Conservation (phyloP, 2,113 vertebrate genomes). For the Neomonachus schauinslandi region DNA sequence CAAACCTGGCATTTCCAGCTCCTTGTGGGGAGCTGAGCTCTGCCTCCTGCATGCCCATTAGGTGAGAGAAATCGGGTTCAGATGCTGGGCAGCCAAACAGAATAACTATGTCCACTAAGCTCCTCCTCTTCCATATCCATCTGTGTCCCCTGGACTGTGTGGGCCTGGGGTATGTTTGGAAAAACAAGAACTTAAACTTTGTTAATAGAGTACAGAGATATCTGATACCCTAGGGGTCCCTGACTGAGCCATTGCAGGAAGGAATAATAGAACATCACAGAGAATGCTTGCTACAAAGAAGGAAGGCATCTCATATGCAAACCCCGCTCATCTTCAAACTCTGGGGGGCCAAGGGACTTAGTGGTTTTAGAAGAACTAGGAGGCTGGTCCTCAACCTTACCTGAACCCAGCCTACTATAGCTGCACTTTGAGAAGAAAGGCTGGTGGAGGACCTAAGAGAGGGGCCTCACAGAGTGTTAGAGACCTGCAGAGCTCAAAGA, state of each 20-base stretch:
- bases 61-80: neutral
- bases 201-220: neutral
- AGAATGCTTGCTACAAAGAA: neutral
- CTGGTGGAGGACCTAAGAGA: neutral
- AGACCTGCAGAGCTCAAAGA: neutral
- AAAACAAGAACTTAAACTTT: neutral
- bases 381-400: neutral
- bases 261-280: neutral
- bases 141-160: neutral
- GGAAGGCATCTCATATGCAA: neutral
- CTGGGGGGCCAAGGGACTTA: neutral
- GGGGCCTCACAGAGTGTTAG: neutral
- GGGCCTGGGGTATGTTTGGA: neutral
- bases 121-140: neutral
- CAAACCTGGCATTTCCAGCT: neutral
- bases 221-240: neutral
- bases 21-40: neutral
- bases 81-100: neutral
- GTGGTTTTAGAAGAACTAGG: neutral
- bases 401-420: neutral
- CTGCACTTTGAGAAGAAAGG: neutral
- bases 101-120: neutral
- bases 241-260: neutral
- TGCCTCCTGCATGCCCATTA: neutral
- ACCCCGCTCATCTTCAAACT: neutral